phyloP scores from a whole-genome alignment of 2,113 vertebrate genomes.

The Pleuronectes platessa region DNA sequence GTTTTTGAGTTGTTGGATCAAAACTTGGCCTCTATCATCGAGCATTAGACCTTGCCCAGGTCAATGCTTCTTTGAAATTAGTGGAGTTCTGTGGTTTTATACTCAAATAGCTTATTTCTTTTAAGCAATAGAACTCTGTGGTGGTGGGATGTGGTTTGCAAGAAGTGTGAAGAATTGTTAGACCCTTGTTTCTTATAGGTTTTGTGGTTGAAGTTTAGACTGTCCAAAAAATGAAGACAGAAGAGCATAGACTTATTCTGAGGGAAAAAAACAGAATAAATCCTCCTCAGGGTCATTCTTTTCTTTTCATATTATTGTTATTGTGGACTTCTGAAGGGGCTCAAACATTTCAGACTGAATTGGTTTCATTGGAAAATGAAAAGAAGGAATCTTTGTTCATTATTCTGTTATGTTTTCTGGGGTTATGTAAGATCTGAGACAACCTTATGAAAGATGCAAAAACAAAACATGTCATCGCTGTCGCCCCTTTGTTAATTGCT shows the following conservation, averaged over 20 bases:
- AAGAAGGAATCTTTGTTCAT: too few species aligned
- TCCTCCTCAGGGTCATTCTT: background rate
- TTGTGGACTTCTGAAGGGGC: background rate
- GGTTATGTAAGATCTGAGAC: conserved; percentile 21
- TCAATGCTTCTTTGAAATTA: conserved; percentile 9
- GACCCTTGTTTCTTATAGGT: too few species aligned
- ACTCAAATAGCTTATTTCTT: too few species aligned
- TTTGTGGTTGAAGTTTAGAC: background rate
- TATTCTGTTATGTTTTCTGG: conserved; percentile 5
- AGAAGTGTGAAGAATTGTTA: too few species aligned
- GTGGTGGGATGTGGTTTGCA: too few species aligned
- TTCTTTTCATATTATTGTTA: conserved; percentile 8
- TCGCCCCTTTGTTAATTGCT: too few species aligned
- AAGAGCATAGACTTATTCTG: background rate
- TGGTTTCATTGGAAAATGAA: too few species aligned
- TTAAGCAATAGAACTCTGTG: too few species aligned
- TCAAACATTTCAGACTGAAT: too few species aligned
- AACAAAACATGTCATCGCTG: conserved; percentile 2
- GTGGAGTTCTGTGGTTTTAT: background rate
- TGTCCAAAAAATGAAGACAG: background rate
- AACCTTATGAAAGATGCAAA: background rate
- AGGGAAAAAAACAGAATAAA: background rate
- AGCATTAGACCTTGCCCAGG: background rate
- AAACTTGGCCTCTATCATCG: background rate
- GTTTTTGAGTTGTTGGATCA: conserved; percentile 8